These are phyloP conservation scores for Gadopsis marmoratus DNA, from an alignment of 2,797 vertebrate species.

Conservation along the genomic window DNA sequence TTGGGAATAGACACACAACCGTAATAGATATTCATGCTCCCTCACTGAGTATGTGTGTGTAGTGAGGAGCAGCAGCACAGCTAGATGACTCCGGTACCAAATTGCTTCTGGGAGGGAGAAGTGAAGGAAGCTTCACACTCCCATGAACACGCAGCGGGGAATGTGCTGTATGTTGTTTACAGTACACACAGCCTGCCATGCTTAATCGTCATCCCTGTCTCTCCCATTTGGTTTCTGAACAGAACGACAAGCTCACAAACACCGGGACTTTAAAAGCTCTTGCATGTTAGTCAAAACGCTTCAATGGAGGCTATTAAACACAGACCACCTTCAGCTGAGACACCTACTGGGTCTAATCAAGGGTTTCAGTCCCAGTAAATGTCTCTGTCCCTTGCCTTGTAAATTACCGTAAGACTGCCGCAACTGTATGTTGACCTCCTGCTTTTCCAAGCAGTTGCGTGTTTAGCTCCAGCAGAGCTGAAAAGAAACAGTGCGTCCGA, in stretches of 20 bases:
- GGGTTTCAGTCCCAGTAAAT: conserved; percentile 63
- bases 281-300: conserved; percentile 59
- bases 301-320: conserved; percentile 64
- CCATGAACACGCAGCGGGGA: conserved; percentile 74
- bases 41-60: conserved; percentile 28
- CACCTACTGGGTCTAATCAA: conserved; percentile 73
- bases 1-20: conserved; percentile 24
- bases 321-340: conserved; percentile 56
- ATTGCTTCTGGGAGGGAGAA: conserved; percentile 70
- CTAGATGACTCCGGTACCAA: conserved; percentile 53
- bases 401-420: conserved; percentile 44
- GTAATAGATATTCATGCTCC: conserved; percentile 52
- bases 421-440: conserved; percentile 52
- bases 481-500: conserved; percentile 45
- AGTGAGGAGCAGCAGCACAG: conserved; percentile 56
- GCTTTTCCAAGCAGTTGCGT: conserved; percentile 53
- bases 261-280: conserved; percentile 50
- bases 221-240: conserved; percentile 59
- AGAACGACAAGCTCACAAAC: conserved; percentile 59
- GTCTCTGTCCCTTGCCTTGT: conserved; percentile 50
- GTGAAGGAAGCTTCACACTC: conserved; percentile 68
- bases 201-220: conserved; percentile 63
- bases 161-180: conserved; percentile 67
- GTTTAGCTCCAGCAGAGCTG: conserved; percentile 60
- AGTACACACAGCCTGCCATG: conserved; percentile 69